Base-by-base conservation (phyloP, 2,888 invertebrate genomes). In the Cryptocephalus moraei region DNA sequence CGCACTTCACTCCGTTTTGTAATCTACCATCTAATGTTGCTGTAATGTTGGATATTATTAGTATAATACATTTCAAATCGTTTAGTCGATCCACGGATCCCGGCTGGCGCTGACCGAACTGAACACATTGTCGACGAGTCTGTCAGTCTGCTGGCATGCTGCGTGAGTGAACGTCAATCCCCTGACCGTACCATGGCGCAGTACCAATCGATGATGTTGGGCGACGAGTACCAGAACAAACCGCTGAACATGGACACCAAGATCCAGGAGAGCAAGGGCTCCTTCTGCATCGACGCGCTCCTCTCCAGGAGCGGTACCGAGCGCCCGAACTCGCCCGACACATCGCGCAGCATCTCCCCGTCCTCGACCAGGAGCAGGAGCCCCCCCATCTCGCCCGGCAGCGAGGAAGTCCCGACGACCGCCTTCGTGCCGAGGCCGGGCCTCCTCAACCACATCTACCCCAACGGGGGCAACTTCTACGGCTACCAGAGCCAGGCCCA, bases 281-380 rank as follows among this genome's bases (percentile, higher is more conserved):
- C 91, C 0, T 93, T 93, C 64, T 91, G 92, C 64, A 93, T 93
- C 56, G 93, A 93, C 63, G 91, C 92, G 0, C 69, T 93, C 2
- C 70, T 93, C 2, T 89, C 90, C 0, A 62, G 68, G 45, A 62
- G 61, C 49, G 65, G 68, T 14, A 42, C 32, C 9, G 42, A 32
- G 32, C 8, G 36, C 9, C 14, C 43, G 9, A 34, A 10, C 4
- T 63, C 62, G 42, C 67, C 66, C 44, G 57, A 53, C n/a, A 66
- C 65, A 12, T 68, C 69, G 8, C 62, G 70, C 47, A 71, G 70
- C 52, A 66, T 69, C 38, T 67, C 70, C 11, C 70, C 71, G 41
- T 58, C 63, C 9, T 65, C 68, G 11, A 78, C 83, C 33, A 80
- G 80, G 52, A 82, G 82, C 60, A 84, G 84, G 48, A 88, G 88